A percentile compares a stretch with the other conserved stretches of the same genome.
Evolutionary conservation across 2,113 vertebrate genomes (phyloP).

Genomic region (Chionodraco myersi): DNA sequence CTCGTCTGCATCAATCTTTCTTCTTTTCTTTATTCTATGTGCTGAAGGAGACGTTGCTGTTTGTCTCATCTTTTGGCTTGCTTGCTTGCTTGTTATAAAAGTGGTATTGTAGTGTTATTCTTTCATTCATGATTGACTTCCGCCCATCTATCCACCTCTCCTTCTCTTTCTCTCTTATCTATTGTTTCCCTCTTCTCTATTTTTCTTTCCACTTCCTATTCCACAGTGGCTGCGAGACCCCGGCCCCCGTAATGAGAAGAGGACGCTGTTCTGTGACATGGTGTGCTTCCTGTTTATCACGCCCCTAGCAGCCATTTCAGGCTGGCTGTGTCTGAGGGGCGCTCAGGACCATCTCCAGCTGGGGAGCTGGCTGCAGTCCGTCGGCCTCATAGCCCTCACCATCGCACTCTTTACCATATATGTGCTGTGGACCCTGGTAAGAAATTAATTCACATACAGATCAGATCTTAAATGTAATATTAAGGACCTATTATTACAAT

Average conservation of each 20-base stretch:
- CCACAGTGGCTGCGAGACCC: slow-evolving; percentile 94
- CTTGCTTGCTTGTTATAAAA: slow-evolving; percentile 7
- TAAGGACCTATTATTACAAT: background rate
- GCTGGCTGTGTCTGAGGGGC: slow-evolving; percentile 94
- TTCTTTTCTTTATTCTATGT: background rate
- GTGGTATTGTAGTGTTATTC: background rate
- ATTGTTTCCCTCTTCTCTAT: background rate
- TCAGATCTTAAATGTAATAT: background rate
- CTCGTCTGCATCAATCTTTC: slow-evolving; percentile 40
- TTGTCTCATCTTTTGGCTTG: slow-evolving; percentile 22
- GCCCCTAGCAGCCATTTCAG: slow-evolving; percentile 92
- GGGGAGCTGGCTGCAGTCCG: slow-evolving; percentile 93
- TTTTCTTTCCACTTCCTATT: background rate
- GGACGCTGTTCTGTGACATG: slow-evolving; percentile 96
- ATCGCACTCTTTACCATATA: slow-evolving; percentile 98
- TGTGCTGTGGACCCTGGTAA: slow-evolving; percentile 96
- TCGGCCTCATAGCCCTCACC: slow-evolving; percentile 95
- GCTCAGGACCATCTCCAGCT: slow-evolving; percentile 95
- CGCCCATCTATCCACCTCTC: background rate
- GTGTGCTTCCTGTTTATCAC: slow-evolving; percentile 97
- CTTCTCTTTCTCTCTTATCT: too few relatives aligned
- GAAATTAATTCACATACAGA: fast-evolving
- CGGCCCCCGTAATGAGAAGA: slow-evolving; percentile 92
- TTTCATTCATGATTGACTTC: background rate
- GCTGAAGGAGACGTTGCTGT: background rate